Conservation (phyloP, 1,140 invertebrate genomes). For the Pristionchus pacificus region DNA sequence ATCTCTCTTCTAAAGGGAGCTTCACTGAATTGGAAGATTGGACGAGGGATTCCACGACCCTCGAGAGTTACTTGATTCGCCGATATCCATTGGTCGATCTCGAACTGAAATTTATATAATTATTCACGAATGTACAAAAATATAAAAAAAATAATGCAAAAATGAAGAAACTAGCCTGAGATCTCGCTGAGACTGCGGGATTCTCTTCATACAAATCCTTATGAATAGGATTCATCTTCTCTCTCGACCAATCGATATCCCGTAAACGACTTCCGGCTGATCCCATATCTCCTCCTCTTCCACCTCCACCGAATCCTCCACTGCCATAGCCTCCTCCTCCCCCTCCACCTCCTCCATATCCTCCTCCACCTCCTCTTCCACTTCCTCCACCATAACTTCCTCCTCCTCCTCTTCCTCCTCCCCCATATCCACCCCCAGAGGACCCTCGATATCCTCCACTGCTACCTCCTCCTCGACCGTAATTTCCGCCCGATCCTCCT, state of each 20-base stretch:
- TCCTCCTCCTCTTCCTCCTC: too few species aligned
- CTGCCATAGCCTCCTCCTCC: constrained; percentile 27
- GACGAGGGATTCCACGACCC: constrained; percentile 47
- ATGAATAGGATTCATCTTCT: constrained; percentile 39
- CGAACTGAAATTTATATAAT: constrained; percentile 31
- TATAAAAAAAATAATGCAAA: constrained; percentile 4
- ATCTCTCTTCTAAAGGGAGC: constrained; percentile 43
- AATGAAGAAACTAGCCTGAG: constrained; percentile 41
- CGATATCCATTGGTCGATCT: constrained; percentile 44
- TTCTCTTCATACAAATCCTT: too few species aligned
- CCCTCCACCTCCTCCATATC: too few species aligned
- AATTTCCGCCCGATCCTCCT: too few species aligned
- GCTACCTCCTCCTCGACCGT: too few species aligned
- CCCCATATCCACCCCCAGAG: too few species aligned
- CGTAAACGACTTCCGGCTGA: constrained; percentile 24
- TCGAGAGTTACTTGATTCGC: constrained; percentile 47
- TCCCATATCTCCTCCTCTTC: constrained; percentile 28
- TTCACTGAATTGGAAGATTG: constrained; percentile 55
- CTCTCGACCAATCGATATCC: constrained; percentile 39
- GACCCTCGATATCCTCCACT: too few species aligned
- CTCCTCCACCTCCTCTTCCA: too few species aligned
- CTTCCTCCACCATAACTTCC: too few species aligned
- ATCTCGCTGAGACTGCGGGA: constrained; percentile 53
- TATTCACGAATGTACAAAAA: neutral
- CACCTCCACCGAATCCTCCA: constrained; percentile 15